phyloP scores from a whole-genome alignment of 2,113 vertebrate genomes.

The Prinia subflava region DNA sequence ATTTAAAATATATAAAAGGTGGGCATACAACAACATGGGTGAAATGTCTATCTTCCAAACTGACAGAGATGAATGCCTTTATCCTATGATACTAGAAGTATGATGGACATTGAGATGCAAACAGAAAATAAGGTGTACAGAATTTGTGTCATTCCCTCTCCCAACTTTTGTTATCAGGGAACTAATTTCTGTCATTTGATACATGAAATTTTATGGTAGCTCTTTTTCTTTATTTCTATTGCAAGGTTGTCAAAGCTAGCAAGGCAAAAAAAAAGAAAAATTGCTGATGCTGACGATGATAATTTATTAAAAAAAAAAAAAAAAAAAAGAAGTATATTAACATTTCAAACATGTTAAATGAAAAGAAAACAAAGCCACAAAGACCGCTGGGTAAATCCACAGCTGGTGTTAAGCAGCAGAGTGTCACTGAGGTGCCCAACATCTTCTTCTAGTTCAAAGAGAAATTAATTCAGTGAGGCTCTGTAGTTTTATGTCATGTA shows the following conservation, averaged over 20 bases:
- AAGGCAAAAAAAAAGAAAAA: background rate
- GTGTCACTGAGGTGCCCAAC: background rate
- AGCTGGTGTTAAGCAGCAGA: background rate
- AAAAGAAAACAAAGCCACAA: conserved; percentile 36
- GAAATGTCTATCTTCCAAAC: background rate
- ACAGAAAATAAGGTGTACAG: background rate
- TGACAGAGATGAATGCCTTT: background rate
- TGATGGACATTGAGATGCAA: background rate
- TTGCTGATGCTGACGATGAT: background rate
- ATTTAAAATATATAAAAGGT: background rate
- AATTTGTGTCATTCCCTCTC: background rate
- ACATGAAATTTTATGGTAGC: background rate
- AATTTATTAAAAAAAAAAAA: background rate
- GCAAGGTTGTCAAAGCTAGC: background rate
- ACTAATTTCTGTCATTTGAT: background rate
- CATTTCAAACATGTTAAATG: conserved; percentile 36
- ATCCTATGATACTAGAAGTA: background rate
- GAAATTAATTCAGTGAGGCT: conserved; percentile 38
- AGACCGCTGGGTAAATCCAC: conserved; percentile 15
- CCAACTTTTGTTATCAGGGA: background rate
- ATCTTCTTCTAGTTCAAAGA: conserved; percentile 9
- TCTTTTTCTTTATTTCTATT: background rate
- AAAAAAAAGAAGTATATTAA: background rate
- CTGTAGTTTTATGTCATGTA: conserved; percentile 25
- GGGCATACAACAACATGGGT: background rate